Base-by-base conservation (phyloP, 2,113 vertebrate species). In the Electrona antarctica region DNA sequence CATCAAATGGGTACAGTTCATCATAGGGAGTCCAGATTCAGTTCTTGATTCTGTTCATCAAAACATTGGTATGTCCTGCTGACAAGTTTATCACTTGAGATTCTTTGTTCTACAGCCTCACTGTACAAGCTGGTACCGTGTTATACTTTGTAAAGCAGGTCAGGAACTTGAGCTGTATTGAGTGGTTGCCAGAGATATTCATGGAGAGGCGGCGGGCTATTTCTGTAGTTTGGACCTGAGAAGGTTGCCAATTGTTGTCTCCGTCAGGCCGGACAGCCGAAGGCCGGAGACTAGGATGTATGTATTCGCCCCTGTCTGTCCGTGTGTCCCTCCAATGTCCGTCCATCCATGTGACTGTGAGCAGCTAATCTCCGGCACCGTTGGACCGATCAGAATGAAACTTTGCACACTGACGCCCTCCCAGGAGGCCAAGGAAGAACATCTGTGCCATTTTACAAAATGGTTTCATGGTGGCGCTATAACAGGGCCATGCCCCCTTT, bases 171-270 rank as follows among this genome's bases (percentile, higher is more conserved):
- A 92, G 84, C 86, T 80, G 78, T 15, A 79, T 73, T 76, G 67
- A 67, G 51, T 15, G 14, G 63, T 77, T 84, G 85, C 89, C 89
- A 89, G 84, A 70, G 84, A 63, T 90, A 92, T 91, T 91, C 75
- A 73, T 80, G 84, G 89, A 58, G 73, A 52, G 33, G 52, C 1
- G 13, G 52, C 1, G 13, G 45, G 81, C 77, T 93, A 93, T 91
- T 92, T 88, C 78, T 83, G 86, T 76, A 67, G 55, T 13, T 46
- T 65, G 63, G 15, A 74, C 70, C 66, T 79, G 85, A 85, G 56
- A 60, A 58, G 50, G 49, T 50, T 71, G 29, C 58, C 57, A 55
- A 41, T 41, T 41, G 33, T 41, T 41, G 33, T 41, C 33, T 41
- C 33, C 5, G 33, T 41, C 33, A 41, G 33, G 33, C 33, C 33